Percentiles rank a stretch among this genome's conserved stretches.
Evolutionary conservation across 2,113 vertebrate species (phyloP).

Genomic region (Eulacestoma nigropectus): DNA sequence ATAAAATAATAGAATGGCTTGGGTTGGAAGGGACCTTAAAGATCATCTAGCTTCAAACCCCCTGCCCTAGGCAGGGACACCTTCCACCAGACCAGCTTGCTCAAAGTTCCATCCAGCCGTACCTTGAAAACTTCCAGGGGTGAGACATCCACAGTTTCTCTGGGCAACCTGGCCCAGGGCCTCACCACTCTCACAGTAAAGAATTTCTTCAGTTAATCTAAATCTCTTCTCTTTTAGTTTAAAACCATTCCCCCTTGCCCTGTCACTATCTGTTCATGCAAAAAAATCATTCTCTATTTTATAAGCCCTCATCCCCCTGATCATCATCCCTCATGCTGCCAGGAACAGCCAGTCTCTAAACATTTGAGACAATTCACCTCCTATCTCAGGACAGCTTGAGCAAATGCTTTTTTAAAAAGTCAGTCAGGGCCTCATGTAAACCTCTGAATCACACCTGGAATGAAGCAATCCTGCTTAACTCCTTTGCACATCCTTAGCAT

Average conservation of each 20-base stretch:
- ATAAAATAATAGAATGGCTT: not conserved
- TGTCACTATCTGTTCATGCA: not conserved
- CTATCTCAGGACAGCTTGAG: not conserved
- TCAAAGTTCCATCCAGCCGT: not conserved
- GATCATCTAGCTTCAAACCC: not conserved
- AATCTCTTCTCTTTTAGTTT: not conserved
- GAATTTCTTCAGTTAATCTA: not conserved
- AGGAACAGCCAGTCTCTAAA: not conserved
- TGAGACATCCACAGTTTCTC: not conserved
- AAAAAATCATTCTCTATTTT: not conserved
- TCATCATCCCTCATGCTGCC: not conserved
- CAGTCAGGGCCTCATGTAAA: not conserved
- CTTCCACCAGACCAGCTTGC: not conserved
- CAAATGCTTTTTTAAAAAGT: not conserved
- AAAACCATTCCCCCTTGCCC: not conserved
- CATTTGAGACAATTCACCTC: not conserved
- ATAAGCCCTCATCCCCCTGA: not conserved
- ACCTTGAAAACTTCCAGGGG: not conserved
- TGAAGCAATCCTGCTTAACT: not conserved
- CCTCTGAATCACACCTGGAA: conserved; percentile 5
- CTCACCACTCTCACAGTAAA: not conserved
- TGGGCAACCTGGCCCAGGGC: not conserved
- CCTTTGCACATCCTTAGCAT: not conserved
- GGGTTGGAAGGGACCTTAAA: not conserved
- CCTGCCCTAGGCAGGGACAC: not conserved